These are phyloP conservation scores for Hormaphis cornu DNA, from an alignment of 1,140 invertebrate genomes.

Conservation along the genomic window DNA sequence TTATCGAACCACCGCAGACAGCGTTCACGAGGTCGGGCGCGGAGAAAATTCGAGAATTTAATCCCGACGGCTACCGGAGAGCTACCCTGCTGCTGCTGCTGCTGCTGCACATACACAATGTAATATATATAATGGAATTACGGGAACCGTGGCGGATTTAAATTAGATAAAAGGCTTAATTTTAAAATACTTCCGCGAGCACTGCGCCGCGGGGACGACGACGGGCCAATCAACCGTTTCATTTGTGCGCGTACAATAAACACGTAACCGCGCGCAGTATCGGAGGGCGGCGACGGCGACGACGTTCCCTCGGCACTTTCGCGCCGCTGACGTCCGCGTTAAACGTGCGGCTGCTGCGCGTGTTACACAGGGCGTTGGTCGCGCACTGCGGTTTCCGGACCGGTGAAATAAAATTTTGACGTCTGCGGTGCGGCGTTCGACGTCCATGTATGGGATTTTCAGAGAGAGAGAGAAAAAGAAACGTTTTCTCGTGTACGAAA, in stretches of 20 bases:
- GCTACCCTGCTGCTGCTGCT: not conserved
- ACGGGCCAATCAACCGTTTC: conserved; percentile 24
- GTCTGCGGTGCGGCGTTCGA: no score
- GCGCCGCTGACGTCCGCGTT: no score
- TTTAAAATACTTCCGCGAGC: conserved; percentile 22
- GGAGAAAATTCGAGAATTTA: conserved; percentile 24
- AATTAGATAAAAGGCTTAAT: conserved; percentile 33
- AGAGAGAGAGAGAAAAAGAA: no score
- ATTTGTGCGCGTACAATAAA: conserved; percentile 10
- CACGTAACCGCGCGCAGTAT: no score
- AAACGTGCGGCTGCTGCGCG: no score
- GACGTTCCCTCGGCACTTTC: not conserved
- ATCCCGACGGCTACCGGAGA: not conserved
- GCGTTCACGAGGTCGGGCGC: not conserved
- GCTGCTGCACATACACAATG: not conserved
- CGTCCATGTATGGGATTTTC: no score
- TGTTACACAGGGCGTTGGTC: no score
- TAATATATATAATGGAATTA: conserved; percentile 29
- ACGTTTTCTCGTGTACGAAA: no score
- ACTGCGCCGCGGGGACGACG: not conserved
- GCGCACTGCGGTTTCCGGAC: no score
- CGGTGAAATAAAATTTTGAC: no score
- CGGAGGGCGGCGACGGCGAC: not conserved
- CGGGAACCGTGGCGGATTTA: conserved; percentile 16
- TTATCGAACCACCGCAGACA: not conserved